Percentiles rank a stretch among this genome's conserved stretches.
Evolutionary conservation across 2,113 vertebrate species (phyloP).

Genomic region (Heterocephalus glaber): DNA sequence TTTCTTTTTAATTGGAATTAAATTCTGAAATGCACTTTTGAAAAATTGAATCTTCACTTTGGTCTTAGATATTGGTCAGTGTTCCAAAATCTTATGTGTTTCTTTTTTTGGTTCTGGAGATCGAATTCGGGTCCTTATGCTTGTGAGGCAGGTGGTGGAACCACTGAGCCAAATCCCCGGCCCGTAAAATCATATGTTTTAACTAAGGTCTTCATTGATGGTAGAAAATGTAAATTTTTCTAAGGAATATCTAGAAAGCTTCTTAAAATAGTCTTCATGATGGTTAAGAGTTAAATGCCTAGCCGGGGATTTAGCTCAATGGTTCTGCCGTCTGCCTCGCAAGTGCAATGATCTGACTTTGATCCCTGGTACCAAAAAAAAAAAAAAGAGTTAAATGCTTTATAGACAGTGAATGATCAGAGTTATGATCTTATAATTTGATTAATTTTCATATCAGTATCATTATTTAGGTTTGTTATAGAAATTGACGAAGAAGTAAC

Average conservation of each 20-base stretch:
- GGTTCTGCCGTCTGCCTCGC: no score
- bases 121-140: no score
- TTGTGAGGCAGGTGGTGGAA: no score
- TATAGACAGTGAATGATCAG: neutral
- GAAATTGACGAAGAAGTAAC: neutral
- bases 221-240: neutral
- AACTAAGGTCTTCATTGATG: neutral
- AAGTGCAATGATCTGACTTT: no score
- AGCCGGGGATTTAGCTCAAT: no score
- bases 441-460: neutral
- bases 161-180: no score
- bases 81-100: neutral
- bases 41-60: neutral
- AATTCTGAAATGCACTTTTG: neutral
- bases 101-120: no score
- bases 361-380: no score
- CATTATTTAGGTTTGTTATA: neutral
- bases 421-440: neutral
- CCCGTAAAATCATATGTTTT: no score
- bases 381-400: no score
- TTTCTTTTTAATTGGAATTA: neutral
- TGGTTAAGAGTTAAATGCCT: neutral
- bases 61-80: neutral
- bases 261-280: neutral
- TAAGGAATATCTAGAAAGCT: neutral